Base-by-base conservation (phyloP, 1,140 invertebrate species). In the Drosophila kohkoa region DNA sequence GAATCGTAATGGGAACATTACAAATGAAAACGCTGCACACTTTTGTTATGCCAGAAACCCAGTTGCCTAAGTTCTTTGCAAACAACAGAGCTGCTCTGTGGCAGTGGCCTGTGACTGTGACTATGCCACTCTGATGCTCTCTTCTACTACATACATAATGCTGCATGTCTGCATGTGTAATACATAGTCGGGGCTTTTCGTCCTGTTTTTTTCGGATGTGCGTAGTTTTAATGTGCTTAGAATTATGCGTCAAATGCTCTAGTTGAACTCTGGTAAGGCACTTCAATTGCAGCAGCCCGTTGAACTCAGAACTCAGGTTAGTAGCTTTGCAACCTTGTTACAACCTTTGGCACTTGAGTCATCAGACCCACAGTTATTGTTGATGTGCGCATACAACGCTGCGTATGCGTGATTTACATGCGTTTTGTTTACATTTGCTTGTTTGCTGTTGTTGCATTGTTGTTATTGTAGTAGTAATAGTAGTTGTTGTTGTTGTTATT, bases 371-470 rank as follows among this genome's bases (percentile, higher is more conserved):
- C 2, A 65, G 8, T 32, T 62, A 70, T 77, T 87, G 82, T 88
- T 82, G 66, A 82, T 80, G 83, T 87, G 83, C 82, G 77, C 76
- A 79, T 87, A 75, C 75, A 80, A 80, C 83, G 83, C 78, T 87
- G 82, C 82, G 82, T 80, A 88, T 87, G 77, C 80, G 80, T 87
- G 83, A 87, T 87, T 87, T 87, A 69, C 83, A 87, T 87, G 80
- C 64, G 69, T 75, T 71, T 82, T 87, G 83, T 87, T 87, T 87
- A 81, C 73, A 49, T 79, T 80, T 66, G 41, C 28, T 54, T 60
- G 6, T 60, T 46, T 86, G 58, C 48, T 52, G 15, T 77, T 52
- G 58, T 48, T 16, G 25, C 35, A 38, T 58, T 72, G 70, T 51
- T 73, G 68, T 62, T 77, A 38, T 10, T 65, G 45, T 49, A 57